Evolutionary conservation across 64 coral and sea anemone species (phyloP), one percentile per base, ranked within the genome.

Genomic region (Orbicella faveolata): DNA sequence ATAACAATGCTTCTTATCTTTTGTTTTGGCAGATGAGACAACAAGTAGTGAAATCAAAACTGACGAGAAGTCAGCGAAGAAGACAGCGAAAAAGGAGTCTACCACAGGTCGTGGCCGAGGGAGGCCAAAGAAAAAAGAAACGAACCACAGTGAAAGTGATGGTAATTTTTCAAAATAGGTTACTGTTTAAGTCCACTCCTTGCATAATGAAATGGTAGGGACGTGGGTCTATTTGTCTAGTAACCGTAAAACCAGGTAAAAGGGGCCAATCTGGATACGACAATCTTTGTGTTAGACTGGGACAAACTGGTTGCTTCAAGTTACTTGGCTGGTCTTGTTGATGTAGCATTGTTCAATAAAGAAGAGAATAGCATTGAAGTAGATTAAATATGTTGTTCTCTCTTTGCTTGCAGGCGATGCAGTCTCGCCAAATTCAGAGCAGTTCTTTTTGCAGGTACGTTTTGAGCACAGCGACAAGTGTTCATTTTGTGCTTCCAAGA

Each of bases 401-500:
- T 72, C 51, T 44, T 19, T 51, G 9, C 9, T 52, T 85, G 12
- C 65, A 85, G 82, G 82, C 1, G 64, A 84, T 69, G 2, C 21
- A 51, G 21, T 72, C 20, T 85, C 82, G 23, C 82, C 65, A 41
- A 72, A 20, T 25, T 72, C 82, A 30, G 82, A 85, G 13, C 82
- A 85, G 65, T 85, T 51, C 82, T 85, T 85, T 85, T 44, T 85
- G 65, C 82, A 85, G 82, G 82, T 85, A 85, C 36, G 63, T 85
- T 6, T 30, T 72, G 21, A 25, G n/a, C 9, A 11, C 25, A 26
- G 21, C 21, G 2, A 26, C n/a, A 33, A 70, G 9, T 70, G 6
- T 70, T 70, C 67, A 70, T 70, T n/a, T 9, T 70, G 23, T 70
- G n/a, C 21, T 7, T 30, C 6, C 67, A 2, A 70, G 67, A 20